Percentiles rank a stretch among this genome's conserved stretches.
These are phyloP conservation scores for Pelmatolapia mariae DNA, from an alignment of 2,113 vertebrate species.

Conservation along the genomic window DNA sequence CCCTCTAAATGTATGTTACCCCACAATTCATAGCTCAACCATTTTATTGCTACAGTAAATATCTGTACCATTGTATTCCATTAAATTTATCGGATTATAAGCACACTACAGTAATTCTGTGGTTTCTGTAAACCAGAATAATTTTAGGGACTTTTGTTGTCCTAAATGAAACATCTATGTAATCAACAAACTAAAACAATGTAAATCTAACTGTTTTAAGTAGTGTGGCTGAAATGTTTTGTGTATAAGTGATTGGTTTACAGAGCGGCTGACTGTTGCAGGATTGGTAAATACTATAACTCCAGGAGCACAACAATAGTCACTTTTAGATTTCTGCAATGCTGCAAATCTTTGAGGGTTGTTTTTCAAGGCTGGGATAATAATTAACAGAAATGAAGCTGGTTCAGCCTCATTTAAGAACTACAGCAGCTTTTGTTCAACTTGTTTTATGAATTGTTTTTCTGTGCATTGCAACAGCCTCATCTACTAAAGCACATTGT, in stretches of 20 bases:
- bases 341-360: rapidly evolving
- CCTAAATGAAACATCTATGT: not conserved
- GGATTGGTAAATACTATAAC: not conserved
- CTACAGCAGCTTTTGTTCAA: not conserved
- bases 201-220: not conserved
- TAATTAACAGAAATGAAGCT: rapidly evolving
- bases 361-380: not conserved
- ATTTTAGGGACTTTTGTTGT: not conserved
- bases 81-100: rapidly evolving
- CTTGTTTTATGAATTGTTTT: not conserved
- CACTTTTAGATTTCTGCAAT: not conserved
- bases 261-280: not conserved
- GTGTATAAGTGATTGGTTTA: not conserved
- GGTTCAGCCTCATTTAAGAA: not conserved
- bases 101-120: not conserved
- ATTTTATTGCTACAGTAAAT: not conserved
- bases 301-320: not conserved
- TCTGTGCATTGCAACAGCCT: not conserved
- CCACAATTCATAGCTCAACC: not conserved
- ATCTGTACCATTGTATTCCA: rapidly evolving
- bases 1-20: not conserved
- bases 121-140: not conserved
- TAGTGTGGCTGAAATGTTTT: not conserved
- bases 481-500: not conserved
- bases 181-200: not conserved